Evolutionary conservation across 2,113 vertebrate species (phyloP).

Genomic region (Lepisosteus osseus): DNA sequence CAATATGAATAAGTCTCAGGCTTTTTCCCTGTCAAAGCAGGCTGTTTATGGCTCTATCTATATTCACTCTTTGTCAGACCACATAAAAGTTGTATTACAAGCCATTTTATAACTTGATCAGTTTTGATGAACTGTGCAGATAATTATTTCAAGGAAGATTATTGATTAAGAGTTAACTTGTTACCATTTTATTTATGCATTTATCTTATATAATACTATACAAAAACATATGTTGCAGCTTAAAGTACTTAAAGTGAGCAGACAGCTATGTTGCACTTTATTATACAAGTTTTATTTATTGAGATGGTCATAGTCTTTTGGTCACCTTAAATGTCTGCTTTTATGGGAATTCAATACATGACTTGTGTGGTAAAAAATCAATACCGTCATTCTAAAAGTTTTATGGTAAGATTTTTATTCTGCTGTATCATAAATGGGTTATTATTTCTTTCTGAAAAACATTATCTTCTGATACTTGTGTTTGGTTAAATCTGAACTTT

Average conservation of each 20-base stretch:
- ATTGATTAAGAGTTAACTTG: background rate
- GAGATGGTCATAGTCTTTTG: no score
- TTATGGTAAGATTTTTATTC: no score
- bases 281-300: no score
- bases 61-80: background rate
- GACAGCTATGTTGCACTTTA: no score
- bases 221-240: background rate
- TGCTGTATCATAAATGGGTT: no score
- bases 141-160: background rate
- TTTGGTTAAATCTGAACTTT: no score
- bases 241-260: background rate
- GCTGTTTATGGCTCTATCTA: conserved; percentile 32
- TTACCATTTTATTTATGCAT: conserved; percentile 2
- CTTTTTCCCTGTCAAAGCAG: background rate
- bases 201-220: background rate
- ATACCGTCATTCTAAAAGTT: no score
- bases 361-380: background rate
- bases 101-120: background rate
- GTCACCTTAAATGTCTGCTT: no score
- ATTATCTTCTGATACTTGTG: no score
- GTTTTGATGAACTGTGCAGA: background rate
- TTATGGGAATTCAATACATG: no score
- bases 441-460: no score
- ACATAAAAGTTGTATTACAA: background rate
- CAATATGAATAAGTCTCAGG: background rate